Conservation (phyloP, 2,888 invertebrate species). For the Sialis fuliginosa region DNA sequence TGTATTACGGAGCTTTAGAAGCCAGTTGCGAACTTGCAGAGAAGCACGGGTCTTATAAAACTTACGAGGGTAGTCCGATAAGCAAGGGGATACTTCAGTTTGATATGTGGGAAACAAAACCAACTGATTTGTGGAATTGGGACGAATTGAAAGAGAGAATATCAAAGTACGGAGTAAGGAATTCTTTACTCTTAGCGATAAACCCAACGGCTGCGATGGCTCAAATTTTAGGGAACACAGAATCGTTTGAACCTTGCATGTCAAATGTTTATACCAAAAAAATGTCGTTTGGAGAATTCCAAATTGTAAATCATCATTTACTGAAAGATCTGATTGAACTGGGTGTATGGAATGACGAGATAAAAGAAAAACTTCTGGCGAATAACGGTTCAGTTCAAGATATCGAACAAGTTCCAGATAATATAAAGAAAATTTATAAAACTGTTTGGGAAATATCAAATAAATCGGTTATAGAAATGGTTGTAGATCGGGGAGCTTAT, state of each 20-base stretch:
- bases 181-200: slow-evolving; percentile 39
- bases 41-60: slow-evolving; percentile 31
- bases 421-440: slow-evolving; percentile 32
- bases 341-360: slow-evolving; percentile 35
- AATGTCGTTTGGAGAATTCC: slow-evolving; percentile 39
- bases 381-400: slow-evolving; percentile 36
- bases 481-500: slow-evolving; percentile 41
- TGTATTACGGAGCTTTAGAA: slow-evolving; percentile 38
- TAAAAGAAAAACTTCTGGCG: slow-evolving; percentile 37
- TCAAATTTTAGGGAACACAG: slow-evolving; percentile 47
- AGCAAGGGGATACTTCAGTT: slow-evolving; percentile 27
- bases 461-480: slow-evolving; percentile 36
- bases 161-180: slow-evolving; percentile 36
- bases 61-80: slow-evolving; percentile 37
- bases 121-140: slow-evolving; percentile 36
- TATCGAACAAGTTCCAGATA: slow-evolving; percentile 29
- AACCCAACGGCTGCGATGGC: slow-evolving; percentile 51
- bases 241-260: slow-evolving; percentile 43
- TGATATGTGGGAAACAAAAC: slow-evolving; percentile 12
- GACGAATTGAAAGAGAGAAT: slow-evolving; percentile 29
- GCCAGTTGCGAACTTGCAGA: slow-evolving; percentile 38
- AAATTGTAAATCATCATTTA: slow-evolving; percentile 41
- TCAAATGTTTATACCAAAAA: slow-evolving; percentile 42
- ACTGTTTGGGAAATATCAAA: slow-evolving; percentile 42
- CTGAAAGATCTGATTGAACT: slow-evolving; percentile 37